Conservation (phyloP, 2,113 vertebrate genomes). For the Nipponia nippon region DNA sequence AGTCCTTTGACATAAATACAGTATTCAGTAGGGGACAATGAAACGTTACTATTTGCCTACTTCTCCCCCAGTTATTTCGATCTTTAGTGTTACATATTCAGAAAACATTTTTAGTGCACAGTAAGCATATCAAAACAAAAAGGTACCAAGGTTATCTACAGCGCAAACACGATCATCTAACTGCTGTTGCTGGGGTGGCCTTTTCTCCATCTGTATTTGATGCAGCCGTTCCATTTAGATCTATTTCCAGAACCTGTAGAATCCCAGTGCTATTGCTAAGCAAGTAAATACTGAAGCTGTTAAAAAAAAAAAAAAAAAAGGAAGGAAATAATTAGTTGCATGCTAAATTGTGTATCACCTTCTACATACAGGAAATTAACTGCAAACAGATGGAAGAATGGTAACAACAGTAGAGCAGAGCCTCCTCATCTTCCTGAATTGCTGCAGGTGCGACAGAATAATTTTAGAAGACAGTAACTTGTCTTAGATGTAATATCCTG, state of each 20-base stretch:
- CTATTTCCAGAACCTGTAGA: constrained; percentile 90
- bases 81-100: not conserved
- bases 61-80: not conserved
- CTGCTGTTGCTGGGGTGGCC: not conserved
- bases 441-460: not conserved
- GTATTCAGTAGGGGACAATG: not conserved
- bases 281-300: constrained; percentile 90
- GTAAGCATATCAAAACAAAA: not conserved
- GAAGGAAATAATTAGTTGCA: not conserved
- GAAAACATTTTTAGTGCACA: not conserved
- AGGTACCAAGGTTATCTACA: not conserved
- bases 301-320: not conserved
- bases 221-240: not conserved
- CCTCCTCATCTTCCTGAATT: not conserved
- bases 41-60: not conserved
- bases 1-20: not conserved
- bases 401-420: not conserved
- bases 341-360: not conserved
- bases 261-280: constrained; percentile 87
- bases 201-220: not conserved
- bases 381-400: not conserved
- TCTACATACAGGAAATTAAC: not conserved
- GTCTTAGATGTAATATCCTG: accelerated
- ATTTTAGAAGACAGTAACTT: not conserved
- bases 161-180: accelerated